Conservation (phyloP, 2,888 invertebrate genomes). For the Oscheius sp. region DNA sequence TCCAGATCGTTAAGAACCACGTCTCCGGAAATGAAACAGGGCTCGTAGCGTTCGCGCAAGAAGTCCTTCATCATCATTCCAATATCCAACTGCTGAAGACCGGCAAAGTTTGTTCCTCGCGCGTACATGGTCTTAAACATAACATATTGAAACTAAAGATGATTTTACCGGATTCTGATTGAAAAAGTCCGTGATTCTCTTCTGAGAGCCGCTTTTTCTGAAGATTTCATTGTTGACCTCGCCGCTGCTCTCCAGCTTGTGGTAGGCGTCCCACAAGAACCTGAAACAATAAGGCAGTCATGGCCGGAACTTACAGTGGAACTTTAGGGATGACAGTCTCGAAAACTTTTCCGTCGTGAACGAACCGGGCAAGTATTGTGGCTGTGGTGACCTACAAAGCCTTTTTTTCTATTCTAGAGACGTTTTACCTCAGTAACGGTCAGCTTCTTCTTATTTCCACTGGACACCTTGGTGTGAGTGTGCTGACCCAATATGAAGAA, state of each 20-base stretch:
- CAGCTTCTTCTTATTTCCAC: slow-evolving; percentile 1
- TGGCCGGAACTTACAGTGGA: slow-evolving; percentile 9
- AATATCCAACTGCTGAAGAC: slow-evolving; percentile 1
- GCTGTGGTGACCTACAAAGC: slow-evolving; percentile 13
- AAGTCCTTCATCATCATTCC: slow-evolving; percentile 17
- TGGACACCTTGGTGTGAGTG: neutral
- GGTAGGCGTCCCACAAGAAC: slow-evolving; percentile 14
- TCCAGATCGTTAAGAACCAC: neutral
- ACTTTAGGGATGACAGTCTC: slow-evolving; percentile 23
- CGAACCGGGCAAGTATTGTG: slow-evolving; percentile 13
- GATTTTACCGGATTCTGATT: slow-evolving; percentile 12
- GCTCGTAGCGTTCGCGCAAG: neutral
- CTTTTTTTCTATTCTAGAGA: neutral
- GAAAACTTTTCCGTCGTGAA: neutral
- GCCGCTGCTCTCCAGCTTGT: neutral
- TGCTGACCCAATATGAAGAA: slow-evolving; percentile 11
- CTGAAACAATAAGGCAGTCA: neutral
- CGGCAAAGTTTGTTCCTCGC: neutral
- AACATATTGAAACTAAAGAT: neutral
- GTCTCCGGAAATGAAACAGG: slow-evolving; percentile 5
- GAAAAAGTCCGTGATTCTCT: slow-evolving; percentile 19
- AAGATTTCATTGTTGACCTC: slow-evolving; percentile 17
- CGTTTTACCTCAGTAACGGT: neutral
- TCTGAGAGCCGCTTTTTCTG: slow-evolving; percentile 10
- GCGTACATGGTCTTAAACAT: neutral